Conservation (phyloP, 2,797 vertebrate species). For the Manis pentadactyla region DNA sequence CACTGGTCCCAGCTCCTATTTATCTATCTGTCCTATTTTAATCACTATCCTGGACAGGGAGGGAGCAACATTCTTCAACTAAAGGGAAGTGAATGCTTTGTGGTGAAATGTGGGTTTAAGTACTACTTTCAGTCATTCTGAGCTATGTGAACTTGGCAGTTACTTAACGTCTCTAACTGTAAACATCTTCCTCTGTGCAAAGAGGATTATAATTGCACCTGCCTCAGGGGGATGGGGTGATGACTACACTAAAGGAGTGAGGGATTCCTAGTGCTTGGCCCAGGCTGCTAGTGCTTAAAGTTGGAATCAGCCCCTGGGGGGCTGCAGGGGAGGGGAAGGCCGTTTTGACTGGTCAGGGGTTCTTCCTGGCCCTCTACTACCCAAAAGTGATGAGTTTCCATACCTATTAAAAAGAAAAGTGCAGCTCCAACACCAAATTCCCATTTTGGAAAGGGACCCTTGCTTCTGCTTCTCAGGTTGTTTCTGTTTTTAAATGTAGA, state of each 20-base stretch:
- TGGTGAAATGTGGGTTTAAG: neutral
- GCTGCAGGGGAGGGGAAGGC: accelerated
- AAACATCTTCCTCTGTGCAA: neutral
- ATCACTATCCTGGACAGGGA: neutral
- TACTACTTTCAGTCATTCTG: neutral
- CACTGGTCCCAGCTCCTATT: neutral
- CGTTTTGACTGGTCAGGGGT: neutral
- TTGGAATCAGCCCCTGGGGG: neutral
- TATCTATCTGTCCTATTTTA: neutral
- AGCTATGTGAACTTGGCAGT: neutral
- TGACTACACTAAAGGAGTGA: neutral
- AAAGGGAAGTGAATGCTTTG: neutral
- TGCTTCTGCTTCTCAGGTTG: neutral
- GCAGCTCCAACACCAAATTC: neutral
- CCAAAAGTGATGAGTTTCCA: neutral
- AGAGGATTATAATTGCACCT: neutral
- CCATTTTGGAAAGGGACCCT: neutral
- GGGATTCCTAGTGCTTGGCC: too few species aligned
- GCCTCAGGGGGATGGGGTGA: neutral
- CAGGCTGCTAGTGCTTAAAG: too few species aligned
- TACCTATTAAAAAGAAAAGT: neutral
- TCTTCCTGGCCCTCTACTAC: neutral
- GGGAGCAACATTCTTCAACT: neutral
- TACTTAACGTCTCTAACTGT: neutral
- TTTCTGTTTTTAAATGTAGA: neutral